phyloP scores from a whole-genome alignment of 2,888 invertebrate genomes.

The Epiblema foenella region DNA sequence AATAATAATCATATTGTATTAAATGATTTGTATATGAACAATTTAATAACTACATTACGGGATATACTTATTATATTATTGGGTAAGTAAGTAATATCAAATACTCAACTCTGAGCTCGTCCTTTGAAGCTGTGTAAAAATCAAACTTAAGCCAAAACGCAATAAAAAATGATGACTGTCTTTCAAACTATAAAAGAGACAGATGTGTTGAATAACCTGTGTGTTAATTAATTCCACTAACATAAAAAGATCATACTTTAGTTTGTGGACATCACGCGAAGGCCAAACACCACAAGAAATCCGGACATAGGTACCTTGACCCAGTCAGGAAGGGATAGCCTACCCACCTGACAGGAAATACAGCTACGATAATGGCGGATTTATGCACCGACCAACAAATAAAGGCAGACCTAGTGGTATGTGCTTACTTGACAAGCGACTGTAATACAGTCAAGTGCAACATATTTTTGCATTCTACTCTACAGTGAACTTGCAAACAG shows the following conservation, averaged over 20 bases:
- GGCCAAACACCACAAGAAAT: neutral
- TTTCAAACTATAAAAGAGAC: no score
- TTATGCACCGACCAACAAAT: neutral
- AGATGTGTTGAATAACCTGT: neutral
- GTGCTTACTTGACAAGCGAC: neutral
- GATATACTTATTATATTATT: no score
- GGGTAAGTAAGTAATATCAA: no score
- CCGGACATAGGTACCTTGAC: constrained; percentile 24
- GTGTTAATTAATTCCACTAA: neutral
- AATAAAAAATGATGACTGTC: no score
- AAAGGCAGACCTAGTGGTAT: neutral
- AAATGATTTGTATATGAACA: neutral
- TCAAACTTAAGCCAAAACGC: no score
- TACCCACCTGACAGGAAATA: constrained; percentile 14
- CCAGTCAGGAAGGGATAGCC: constrained; percentile 15
- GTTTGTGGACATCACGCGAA: constrained; percentile 22
- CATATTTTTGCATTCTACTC: no score
- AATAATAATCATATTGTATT: neutral
- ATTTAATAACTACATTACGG: neutral
- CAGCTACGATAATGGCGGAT: constrained; percentile 17
- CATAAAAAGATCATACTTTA: constrained; percentile 9
- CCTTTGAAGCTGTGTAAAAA: no score
- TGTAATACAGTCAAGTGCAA: no score
- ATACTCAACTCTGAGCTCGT: no score
- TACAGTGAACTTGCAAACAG: no score